Evolutionary conservation across 2,113 vertebrate genomes (phyloP), one percentile per base, ranked within the genome.

Genomic region (Melanostigma gelatinosum): DNA sequence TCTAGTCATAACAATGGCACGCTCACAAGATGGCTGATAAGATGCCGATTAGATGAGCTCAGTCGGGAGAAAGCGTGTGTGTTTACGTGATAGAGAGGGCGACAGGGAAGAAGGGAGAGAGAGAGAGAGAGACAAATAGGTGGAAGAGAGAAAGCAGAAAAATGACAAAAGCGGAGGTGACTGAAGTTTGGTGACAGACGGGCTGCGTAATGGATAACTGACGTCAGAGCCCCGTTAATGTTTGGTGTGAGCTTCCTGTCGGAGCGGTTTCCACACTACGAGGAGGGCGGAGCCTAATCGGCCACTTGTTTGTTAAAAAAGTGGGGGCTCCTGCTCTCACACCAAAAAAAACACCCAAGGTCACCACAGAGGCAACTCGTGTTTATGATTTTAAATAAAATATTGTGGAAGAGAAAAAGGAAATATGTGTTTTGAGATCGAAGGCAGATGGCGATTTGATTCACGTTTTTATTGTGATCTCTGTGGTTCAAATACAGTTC

Each of bases 1-100:
- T 77, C 84, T 18, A 90, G 91, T 89, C 93, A 93, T 90, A 93
- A 93, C 91, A 93, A 83, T 12, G 72, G 82, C 89, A 85, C 61
- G 74, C 86, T 93, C 77, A 61, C 81, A 77, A 84, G 87, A 88
- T 77, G 83, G 63, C 85, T 72, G 92, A 93, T 92, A 90, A 92
- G 89, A 93, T 91, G 87, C 87, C 83, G 79, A 88, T 83, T 64
- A 80, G 88, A 91, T 92, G 92, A 94, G 85, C 86, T 91, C 87
- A 89, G 72, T 71, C 79, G 67, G 55, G 65, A 66, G 76, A 78
- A 87, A 67, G 70, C 66, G 73, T 50, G 68, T 12, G 38, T 64
- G 74, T 90, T 60, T 84, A 61, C 4, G 60, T 8, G 70, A 74
- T 13, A 11, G 74, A 52, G 65, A 15, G 52, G 38, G 32, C 3